phyloP scores from a whole-genome alignment of 2,113 vertebrate species.

The Salminus brasiliensis region DNA sequence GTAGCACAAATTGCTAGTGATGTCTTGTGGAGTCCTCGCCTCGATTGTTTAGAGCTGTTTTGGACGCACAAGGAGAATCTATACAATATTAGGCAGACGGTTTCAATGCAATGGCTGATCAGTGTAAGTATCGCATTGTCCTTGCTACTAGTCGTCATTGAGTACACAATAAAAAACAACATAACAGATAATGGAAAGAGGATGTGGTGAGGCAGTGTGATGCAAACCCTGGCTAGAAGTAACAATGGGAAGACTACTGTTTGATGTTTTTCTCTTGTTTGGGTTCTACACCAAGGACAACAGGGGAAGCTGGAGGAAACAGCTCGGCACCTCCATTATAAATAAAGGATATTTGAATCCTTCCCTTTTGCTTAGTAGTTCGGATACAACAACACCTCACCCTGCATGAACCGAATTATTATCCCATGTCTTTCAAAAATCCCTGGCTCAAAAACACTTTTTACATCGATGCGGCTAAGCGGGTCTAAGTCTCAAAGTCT shows the following conservation, averaged over 20 bases:
- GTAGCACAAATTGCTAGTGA: no score
- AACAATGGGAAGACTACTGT: conserved; percentile 17
- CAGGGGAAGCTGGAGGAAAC: not conserved
- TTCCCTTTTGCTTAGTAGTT: conserved; percentile 1
- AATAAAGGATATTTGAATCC: conserved; percentile 18
- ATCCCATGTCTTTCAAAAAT: not conserved
- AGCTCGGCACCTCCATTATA: not conserved
- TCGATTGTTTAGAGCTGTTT: no score
- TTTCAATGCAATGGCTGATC: no score
- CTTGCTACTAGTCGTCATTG: not conserved
- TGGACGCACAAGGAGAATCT: no score
- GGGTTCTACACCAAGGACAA: conserved; percentile 18
- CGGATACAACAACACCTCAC: not conserved
- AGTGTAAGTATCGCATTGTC: not conserved
- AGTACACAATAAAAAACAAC: not conserved
- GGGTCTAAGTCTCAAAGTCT: not conserved
- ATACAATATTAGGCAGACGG: no score
- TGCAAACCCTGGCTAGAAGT: conserved; percentile 1
- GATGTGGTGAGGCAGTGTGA: not conserved
- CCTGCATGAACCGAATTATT: not conserved
- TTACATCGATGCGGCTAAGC: not conserved
- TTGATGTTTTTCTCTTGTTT: conserved; percentile 33
- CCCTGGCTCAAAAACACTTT: no score
- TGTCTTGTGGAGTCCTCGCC: no score
- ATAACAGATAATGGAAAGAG: not conserved